Conservation (phyloP, 2,888 invertebrate species). For the Drosophila aldrichi region DNA sequence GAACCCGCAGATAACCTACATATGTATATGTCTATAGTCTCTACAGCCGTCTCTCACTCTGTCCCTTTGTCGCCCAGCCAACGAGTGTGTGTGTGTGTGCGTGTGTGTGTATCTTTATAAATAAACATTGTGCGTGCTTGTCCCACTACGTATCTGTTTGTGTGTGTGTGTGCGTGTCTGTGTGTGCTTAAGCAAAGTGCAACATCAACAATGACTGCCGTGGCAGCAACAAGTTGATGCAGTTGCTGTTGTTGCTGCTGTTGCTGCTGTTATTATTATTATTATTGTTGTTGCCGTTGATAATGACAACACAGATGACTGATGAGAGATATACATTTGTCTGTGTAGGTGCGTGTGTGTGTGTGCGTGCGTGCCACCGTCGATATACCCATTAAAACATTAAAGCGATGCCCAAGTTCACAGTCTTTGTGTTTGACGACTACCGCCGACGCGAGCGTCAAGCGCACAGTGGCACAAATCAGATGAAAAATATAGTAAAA, state of each 20-base stretch:
- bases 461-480: slow-evolving; percentile 41
- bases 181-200: slow-evolving; percentile 63
- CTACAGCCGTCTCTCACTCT: not conserved
- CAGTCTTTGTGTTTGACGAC: slow-evolving; percentile 49
- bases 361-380: slow-evolving; percentile 18
- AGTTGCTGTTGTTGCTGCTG: slow-evolving; percentile 34
- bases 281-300: slow-evolving; percentile 62
- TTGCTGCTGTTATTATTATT: slow-evolving; percentile 20
- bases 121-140: slow-evolving; percentile 57
- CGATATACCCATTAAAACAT: slow-evolving; percentile 59
- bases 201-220: slow-evolving; percentile 55
- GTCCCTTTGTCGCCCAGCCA: slow-evolving; percentile 4
- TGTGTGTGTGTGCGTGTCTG: slow-evolving; percentile 28
- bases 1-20: slow-evolving; percentile 78
- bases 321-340: slow-evolving; percentile 46
- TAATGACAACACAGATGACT: slow-evolving; percentile 74
- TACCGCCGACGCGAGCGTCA: slow-evolving; percentile 8
- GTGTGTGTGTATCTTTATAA: slow-evolving; percentile 43
- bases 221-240: slow-evolving; percentile 65
- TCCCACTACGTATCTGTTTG: slow-evolving; percentile 13
- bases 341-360: slow-evolving; percentile 5
- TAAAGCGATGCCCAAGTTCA: slow-evolving; percentile 59
- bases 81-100: slow-evolving; percentile 1
- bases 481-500: not conserved
- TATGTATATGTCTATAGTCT: slow-evolving; percentile 53